Conservation (phyloP, 2,113 vertebrate genomes). For the Axis porcinus region DNA sequence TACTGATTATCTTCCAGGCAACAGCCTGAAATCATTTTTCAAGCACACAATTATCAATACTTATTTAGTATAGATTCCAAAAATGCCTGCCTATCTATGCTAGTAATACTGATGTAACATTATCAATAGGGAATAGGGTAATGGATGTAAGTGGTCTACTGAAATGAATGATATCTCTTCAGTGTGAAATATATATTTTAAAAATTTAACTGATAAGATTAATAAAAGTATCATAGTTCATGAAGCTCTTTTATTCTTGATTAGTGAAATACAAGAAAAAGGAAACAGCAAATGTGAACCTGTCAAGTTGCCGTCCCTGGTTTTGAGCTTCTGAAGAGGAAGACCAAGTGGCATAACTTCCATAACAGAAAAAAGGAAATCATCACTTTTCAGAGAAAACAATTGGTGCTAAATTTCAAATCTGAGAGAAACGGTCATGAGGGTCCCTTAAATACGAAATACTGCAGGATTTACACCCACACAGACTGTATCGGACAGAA, state of each 20-base stretch:
- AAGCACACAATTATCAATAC: not conserved
- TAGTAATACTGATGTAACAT: not conserved
- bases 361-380: not conserved
- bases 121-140: not conserved
- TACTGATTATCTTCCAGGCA: not conserved
- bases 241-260: conserved; percentile 7
- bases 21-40: conserved; percentile 13
- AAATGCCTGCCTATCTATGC: not conserved
- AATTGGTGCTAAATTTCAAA: not conserved
- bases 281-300: not conserved
- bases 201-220: not conserved
- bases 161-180: not conserved
- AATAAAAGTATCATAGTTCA: conserved; percentile 14
- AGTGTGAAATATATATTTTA: not conserved
- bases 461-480: not conserved
- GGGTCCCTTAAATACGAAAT: not conserved
- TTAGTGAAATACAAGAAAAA: not conserved
- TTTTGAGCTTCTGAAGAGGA: not conserved
- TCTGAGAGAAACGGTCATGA: not conserved
- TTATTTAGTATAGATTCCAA: not conserved
- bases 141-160: not conserved
- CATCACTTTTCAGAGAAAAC: not conserved
- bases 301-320: not conserved
- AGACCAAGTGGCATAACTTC: not conserved
- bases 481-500: not conserved